Evolutionary conservation across 2,113 vertebrate species (phyloP).

Genomic region (Edolisoma coerulescens): DNA sequence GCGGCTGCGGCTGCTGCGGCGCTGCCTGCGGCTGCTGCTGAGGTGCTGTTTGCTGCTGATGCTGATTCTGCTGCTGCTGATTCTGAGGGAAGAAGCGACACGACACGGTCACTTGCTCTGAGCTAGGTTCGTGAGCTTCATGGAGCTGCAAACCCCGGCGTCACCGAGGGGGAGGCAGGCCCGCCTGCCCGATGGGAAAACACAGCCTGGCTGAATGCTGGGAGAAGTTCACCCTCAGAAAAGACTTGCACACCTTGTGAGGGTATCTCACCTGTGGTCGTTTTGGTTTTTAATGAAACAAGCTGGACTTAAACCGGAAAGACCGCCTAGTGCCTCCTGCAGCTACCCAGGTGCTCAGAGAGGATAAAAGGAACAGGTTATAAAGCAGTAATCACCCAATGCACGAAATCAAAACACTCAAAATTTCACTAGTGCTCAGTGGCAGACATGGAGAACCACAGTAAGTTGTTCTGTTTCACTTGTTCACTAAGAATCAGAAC

Average conservation of each 20-base stretch:
- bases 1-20: constrained; percentile 71
- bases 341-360: neutral
- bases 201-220: neutral
- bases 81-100: constrained; percentile 68
- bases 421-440: neutral
- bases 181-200: rapidly evolving
- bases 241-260: rapidly evolving
- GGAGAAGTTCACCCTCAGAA: rapidly evolving
- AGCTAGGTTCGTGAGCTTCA: rapidly evolving
- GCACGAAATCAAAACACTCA: neutral
- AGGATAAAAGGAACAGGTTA: neutral
- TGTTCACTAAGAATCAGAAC: neutral
- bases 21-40: constrained; percentile 76
- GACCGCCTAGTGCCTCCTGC: neutral
- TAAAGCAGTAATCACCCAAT: neutral
- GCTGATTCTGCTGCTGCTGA: constrained; percentile 88
- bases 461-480: neutral
- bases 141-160: rapidly evolving
- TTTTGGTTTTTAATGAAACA: neutral
- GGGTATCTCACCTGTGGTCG: rapidly evolving
- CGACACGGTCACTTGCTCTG: neutral
- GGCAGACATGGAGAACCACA: neutral
- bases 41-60: constrained; percentile 86
- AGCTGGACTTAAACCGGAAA: neutral
- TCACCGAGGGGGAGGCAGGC: neutral